Base-by-base conservation (phyloP, 2,797 vertebrate genomes). In the Bradypus variegatus region DNA sequence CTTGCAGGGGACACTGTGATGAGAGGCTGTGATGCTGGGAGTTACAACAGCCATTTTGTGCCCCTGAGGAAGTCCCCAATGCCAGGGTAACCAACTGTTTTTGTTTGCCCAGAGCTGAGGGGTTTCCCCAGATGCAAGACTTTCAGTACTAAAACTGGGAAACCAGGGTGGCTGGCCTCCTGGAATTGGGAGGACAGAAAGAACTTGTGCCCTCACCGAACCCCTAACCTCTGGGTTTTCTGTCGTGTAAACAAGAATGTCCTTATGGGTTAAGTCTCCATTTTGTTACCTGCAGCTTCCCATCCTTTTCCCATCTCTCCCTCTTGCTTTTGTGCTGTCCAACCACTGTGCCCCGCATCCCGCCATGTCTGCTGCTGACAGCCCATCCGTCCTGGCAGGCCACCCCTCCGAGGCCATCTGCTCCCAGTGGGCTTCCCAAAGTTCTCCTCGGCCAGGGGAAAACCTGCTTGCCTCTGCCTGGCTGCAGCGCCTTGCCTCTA, bases 321-420 rank as follows among this genome's bases (percentile, higher is more conserved):
- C 45, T 50, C 41, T 76, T 29, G 73, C 8, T 75, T 48, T 48
- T 31, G 18, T 50, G 27, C 21, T 8, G 14, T 41, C 29, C 31
- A 58, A 31, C 13, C 29, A 3, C 62, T 12, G 31, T 5, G 38
- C 8, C 33, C 62, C 18, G 48, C 18, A 14, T 5, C 8, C 45
- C 29, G 1, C 2, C 23, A 23, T n/a, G 45, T 36, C 64, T 41
- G 48, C 50, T 7, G 1, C 1, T 16, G 7, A 29, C 41, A 7
- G 11, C 4, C n/a, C 1, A 6, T 3, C 3, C 62, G 15, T 2
- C 50, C n/a, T 8, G 5, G 4, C 38, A 8, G 73, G 13, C 1
- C 36, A 3, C n/a, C 38, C 36, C 18, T 62, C 38, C 3, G 2
- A 8, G 1, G 79, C 55, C 0, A 0, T 82, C 53, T 60, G 50